phyloP scores from a whole-genome alignment of 37 sponge, comb jelly and placozoan genomes.

The Cliona cf. orientalis region DNA sequence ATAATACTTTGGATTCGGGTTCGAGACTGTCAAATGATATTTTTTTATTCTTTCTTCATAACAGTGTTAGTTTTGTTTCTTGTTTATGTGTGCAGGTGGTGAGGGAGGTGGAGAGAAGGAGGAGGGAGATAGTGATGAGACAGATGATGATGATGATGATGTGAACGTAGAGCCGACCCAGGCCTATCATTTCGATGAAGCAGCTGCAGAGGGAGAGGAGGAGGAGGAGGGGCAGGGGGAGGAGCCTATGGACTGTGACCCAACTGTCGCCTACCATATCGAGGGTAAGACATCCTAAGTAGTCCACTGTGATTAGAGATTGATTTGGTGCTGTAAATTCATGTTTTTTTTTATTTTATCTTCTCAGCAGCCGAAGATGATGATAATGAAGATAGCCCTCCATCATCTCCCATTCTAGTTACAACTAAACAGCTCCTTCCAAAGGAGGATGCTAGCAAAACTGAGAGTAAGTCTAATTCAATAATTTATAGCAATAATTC shows the following conservation, averaged over 20 bases:
- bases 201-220: neutral
- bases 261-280: slow-evolving; percentile 31
- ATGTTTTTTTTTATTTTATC: neutral
- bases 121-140: slow-evolving; percentile 1
- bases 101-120: slow-evolving; percentile 9
- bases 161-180: slow-evolving; percentile 17
- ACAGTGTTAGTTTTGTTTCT: too few species aligned
- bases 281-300: slow-evolving; percentile 12
- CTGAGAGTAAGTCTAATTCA: too few species aligned
- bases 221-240: slow-evolving; percentile 8
- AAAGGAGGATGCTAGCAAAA: too few species aligned
- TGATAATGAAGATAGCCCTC: neutral
- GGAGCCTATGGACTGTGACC: slow-evolving; percentile 8
- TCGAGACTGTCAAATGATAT: too few species aligned
- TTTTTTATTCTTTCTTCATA: too few species aligned
- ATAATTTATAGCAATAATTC: neutral
- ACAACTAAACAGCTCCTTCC: too few species aligned
- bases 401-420: slow-evolving; percentile 13
- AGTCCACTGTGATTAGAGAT: too few species aligned
- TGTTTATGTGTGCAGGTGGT: neutral
- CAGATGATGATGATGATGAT: slow-evolving; percentile 1
- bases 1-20: too few species aligned
- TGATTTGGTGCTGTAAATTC: neutral
- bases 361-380: slow-evolving; percentile 10
- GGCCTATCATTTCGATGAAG: neutral